These are phyloP conservation scores for Erpornis zantholeuca DNA, from an alignment of 2,113 vertebrate genomes.

Conservation along the genomic window DNA sequence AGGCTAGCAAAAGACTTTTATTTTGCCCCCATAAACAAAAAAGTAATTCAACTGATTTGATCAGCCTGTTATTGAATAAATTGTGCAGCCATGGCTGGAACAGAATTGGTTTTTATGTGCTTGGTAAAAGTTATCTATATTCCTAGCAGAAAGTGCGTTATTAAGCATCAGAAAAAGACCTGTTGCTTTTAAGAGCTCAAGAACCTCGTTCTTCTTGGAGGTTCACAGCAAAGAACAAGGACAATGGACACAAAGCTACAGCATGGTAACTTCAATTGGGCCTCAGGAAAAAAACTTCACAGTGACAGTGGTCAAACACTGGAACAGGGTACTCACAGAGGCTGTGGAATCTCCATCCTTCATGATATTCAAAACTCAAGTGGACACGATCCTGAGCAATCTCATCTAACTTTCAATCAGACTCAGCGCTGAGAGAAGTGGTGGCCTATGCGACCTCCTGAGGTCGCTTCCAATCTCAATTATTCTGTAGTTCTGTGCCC, in stretches of 20 bases:
- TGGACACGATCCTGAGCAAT: background rate
- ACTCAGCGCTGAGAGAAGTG: background rate
- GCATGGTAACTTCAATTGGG: background rate
- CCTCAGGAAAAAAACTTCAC: background rate
- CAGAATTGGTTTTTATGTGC: background rate
- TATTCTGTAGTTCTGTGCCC: background rate
- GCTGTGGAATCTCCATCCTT: background rate
- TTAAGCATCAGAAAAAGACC: background rate
- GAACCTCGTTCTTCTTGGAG: background rate
- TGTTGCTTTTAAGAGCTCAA: background rate
- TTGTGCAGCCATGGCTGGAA: background rate
- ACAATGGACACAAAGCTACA: background rate
- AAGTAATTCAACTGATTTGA: background rate
- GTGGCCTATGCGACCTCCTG: accelerated
- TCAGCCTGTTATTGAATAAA: background rate
- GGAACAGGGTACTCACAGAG: background rate
- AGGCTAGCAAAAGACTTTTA: background rate
- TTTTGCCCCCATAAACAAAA: background rate
- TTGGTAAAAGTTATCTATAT: background rate
- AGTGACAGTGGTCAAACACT: background rate
- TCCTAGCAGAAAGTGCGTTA: background rate
- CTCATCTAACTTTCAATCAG: background rate
- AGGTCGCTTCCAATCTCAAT: background rate
- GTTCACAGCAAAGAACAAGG: background rate
- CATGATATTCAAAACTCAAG: background rate